Evolutionary conservation across 2,113 vertebrate species (phyloP).

Genomic region (Bombycilla garrulus): DNA sequence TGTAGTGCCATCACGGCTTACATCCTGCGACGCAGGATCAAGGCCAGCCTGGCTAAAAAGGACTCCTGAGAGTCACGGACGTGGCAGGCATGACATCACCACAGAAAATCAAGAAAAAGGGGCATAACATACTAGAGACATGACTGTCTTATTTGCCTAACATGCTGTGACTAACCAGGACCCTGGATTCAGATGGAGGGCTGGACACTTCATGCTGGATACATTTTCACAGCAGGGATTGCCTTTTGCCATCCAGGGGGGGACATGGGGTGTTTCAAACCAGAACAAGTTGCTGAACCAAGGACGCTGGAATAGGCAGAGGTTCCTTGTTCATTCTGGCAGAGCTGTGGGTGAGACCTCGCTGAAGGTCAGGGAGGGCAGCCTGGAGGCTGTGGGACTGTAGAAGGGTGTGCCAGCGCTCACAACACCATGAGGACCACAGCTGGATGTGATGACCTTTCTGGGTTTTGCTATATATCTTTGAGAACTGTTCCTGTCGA

Average conservation of each 20-base stretch:
- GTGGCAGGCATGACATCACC: neutral
- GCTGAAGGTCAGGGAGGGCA: neutral
- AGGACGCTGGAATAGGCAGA: constrained; percentile 51
- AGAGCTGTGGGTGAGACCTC: neutral
- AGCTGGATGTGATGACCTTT: neutral
- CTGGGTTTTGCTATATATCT: neutral
- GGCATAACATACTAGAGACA: constrained; percentile 41
- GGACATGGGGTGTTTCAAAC: neutral
- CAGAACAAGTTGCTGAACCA: constrained; percentile 22
- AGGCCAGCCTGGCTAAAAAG: constrained; percentile 74
- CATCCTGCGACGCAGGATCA: constrained; percentile 72
- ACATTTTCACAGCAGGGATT: constrained; percentile 31
- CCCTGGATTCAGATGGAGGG: neutral
- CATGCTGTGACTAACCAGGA: constrained; percentile 19
- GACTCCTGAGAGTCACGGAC: constrained; percentile 40
- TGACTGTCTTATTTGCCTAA: constrained; percentile 52
- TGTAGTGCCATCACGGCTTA: constrained; percentile 79
- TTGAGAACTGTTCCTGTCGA: neutral
- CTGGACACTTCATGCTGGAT: neutral
- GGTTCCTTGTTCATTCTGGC: constrained; percentile 34
- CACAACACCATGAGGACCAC: neutral
- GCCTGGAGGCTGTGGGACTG: neutral
- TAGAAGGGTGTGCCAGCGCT: neutral
- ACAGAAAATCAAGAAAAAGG: neutral
- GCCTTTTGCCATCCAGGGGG: neutral